phyloP scores from a whole-genome alignment of 2,113 vertebrate genomes.

The Eretmochelys imbricata region DNA sequence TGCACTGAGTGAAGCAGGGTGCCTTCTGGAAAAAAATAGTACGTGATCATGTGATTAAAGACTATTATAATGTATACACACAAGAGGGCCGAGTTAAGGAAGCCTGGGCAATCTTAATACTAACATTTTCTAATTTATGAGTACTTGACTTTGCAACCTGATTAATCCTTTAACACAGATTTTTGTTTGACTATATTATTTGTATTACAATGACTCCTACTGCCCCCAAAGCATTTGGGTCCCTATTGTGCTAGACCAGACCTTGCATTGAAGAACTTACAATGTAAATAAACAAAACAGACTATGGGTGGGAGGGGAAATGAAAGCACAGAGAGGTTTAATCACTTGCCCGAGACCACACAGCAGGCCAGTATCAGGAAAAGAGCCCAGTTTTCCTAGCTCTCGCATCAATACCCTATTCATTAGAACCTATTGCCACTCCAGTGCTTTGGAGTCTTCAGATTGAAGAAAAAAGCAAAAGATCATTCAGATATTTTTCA shows the following conservation, averaged over 20 bases:
- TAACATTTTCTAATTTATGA: neutral
- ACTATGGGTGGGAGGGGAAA: neutral
- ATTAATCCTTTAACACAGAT: neutral
- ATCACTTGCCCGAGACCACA: neutral
- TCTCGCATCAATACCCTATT: neutral
- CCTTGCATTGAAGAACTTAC: neutral
- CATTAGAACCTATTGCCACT: neutral
- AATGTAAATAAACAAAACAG: neutral
- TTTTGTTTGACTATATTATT: neutral
- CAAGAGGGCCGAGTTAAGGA: neutral
- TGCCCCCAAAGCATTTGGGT: neutral
- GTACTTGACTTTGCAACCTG: neutral
- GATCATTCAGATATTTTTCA: neutral
- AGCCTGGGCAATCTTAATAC: neutral
- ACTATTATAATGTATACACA: neutral
- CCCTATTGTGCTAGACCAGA: neutral
- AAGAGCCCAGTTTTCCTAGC: neutral
- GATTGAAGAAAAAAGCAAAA: neutral
- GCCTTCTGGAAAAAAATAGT: neutral
- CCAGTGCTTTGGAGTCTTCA: fast-evolving
- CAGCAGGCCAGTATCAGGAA: neutral
- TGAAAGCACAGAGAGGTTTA: neutral
- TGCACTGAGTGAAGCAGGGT: neutral
- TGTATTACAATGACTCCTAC: neutral
- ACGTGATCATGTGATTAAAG: neutral